Base-by-base conservation (phyloP, 2,113 vertebrate species). In the Cyprinus carpio region DNA sequence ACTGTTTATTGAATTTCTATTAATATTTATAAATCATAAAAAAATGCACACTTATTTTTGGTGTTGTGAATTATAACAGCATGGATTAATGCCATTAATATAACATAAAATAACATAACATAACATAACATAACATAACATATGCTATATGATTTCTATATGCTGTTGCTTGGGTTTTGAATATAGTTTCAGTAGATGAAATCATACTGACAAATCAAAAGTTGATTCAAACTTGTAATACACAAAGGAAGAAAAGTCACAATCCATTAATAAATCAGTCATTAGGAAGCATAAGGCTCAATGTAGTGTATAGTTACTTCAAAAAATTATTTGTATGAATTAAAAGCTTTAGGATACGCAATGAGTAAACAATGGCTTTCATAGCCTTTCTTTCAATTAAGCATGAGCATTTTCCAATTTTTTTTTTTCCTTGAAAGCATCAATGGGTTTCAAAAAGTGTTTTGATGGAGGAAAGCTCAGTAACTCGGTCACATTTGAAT, bases 1-100 rank as follows among this genome's bases (percentile, higher is more conserved):
- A 91, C 89, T 91, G 88, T 90, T 94, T 92, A 94, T 94, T 94
- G 91, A 93, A 93, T 93, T 92, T 85, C 49, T 91, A 90, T 92
- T 93, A 92, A 93, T 93, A 92, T 94, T 93, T 94, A 92, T 92
- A 92, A 90, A 92, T 92, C 89, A 92, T 92, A 94, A 94, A 92
- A 43, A 49, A 46, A 46, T 46, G 88, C 0, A 40, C 18, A 2
- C 4, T 46, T 46, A 46, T 20, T 72, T 40, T 74, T 56, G 0
- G 0, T 56, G 15, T 6, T 74, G 12, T 7, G 23, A 74, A n/a
- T 91, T 88, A 77, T 86, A 87, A 87, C 87, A 89, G 89, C 89
- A 92, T 90, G 90, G 91, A 87, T n/a, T 72, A 72, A 43, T 12
- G 10, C 20, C 4, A 4, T 43, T n/a, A n/a, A n/a, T n/a, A 34